Conservation (phyloP, 2,888 invertebrate genomes). For the Cheilosia soror region DNA sequence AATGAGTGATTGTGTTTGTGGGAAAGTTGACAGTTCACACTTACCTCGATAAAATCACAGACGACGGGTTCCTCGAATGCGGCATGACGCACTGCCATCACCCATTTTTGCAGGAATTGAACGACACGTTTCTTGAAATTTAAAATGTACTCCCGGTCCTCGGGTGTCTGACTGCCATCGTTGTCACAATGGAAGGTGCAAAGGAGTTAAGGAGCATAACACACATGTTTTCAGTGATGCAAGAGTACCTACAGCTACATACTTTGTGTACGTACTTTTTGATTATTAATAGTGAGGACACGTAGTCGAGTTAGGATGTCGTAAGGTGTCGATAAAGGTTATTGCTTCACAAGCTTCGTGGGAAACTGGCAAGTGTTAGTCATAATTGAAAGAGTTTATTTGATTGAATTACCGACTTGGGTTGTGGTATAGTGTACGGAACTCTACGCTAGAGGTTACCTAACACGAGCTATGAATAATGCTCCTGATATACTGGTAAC, state of each 20-base stretch:
- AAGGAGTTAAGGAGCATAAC: slow-evolving; percentile 83
- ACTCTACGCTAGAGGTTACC: too few species aligned
- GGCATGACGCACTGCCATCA: slow-evolving; percentile 88
- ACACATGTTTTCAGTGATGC: slow-evolving; percentile 13
- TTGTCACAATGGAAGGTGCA: slow-evolving; percentile 85
- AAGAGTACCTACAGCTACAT: neutral
- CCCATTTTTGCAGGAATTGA: slow-evolving; percentile 91
- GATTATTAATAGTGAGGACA: slow-evolving; percentile 1
- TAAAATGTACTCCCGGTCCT: slow-evolving; percentile 88
- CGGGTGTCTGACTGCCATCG: slow-evolving; percentile 84
- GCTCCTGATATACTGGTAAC: too few species aligned
- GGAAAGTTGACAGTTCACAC: slow-evolving; percentile 5
- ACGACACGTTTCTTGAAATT: slow-evolving; percentile 90
- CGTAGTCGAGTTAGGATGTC: neutral
- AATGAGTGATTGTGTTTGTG: neutral
- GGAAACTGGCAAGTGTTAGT: too few species aligned
- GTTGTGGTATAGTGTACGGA: too few species aligned
- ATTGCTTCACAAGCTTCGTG: neutral
- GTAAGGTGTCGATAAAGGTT: slow-evolving; percentile 4
- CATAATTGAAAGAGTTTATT: too few species aligned
- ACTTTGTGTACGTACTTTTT: slow-evolving; percentile 8
- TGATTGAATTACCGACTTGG: too few species aligned
- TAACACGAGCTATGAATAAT: too few species aligned
- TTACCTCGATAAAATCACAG: slow-evolving; percentile 89
- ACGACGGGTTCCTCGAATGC: slow-evolving; percentile 90